Percentiles rank a stretch among this genome's conserved stretches.
Conservation (phyloP, 2,888 invertebrate species). For the Synergus gifuensis region DNA sequence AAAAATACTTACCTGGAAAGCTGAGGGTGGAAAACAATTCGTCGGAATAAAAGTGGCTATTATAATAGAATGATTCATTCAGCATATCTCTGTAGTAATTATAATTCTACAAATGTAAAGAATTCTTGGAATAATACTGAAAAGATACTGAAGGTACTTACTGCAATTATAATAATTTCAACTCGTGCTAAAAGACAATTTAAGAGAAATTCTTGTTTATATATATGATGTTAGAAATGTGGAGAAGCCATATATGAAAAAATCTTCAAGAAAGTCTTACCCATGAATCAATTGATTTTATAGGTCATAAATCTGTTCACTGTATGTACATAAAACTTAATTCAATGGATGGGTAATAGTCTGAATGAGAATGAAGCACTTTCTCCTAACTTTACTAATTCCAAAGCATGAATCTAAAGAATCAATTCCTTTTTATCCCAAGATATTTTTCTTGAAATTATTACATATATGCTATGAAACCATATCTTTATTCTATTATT, state of each 20-base stretch:
- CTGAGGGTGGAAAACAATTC: neutral
- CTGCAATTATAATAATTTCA: neutral
- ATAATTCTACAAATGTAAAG: neutral
- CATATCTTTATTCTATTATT: neutral
- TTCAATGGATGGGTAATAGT: neutral
- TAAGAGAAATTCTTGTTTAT: neutral
- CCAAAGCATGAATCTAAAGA: neutral
- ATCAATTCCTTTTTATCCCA: neutral
- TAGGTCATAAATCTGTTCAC: neutral
- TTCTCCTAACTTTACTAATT: neutral
- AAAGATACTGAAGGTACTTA: neutral
- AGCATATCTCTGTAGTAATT: neutral
- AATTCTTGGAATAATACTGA: neutral
- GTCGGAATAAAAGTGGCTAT: neutral
- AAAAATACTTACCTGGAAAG: neutral
- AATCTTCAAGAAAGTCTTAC: neutral
- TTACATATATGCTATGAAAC: neutral
- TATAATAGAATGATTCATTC: neutral
- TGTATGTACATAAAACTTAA: neutral
- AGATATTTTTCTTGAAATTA: neutral
- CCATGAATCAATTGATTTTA: neutral
- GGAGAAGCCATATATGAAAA: neutral
- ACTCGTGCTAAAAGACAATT: neutral
- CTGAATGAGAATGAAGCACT: neutral
- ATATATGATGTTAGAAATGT: neutral